These are phyloP conservation scores for Harlomillsia oculata DNA, from an alignment of 1,140 invertebrate species.

Conservation along the genomic window DNA sequence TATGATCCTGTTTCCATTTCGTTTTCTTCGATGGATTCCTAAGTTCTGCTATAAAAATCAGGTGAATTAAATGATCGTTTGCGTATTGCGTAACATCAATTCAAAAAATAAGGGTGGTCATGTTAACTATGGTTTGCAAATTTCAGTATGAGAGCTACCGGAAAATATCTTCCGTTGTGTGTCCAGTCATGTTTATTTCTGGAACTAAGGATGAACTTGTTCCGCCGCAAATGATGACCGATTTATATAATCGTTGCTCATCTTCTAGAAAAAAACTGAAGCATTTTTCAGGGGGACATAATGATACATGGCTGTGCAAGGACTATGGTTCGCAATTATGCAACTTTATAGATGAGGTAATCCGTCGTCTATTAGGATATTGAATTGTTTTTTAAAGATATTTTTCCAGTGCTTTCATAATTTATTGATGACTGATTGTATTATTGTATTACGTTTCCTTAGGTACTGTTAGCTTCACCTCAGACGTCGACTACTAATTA, in stretches of 20 bases:
- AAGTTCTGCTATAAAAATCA: constrained; percentile 32
- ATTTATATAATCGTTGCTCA: constrained; percentile 58
- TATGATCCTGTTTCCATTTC: constrained; percentile 25
- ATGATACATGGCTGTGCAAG: constrained; percentile 68
- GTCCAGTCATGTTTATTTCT: constrained; percentile 66
- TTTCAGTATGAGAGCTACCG: constrained; percentile 28
- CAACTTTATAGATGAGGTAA: constrained; percentile 25
- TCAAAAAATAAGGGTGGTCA: background rate
- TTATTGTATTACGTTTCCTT: too few relatives aligned
- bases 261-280: constrained; percentile 55
- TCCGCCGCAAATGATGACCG: constrained; percentile 72
- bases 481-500: too few relatives aligned
- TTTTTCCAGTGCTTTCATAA: too few relatives aligned
- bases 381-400: too few relatives aligned
- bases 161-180: constrained; percentile 27
- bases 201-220: constrained; percentile 73
- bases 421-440: too few relatives aligned
- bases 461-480: too few relatives aligned
- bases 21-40: constrained; percentile 25
- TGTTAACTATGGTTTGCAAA: background rate
- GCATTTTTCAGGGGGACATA: constrained; percentile 70
- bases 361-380: too few relatives aligned
- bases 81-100: background rate
- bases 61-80: too few relatives aligned
- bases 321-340: constrained; percentile 17